phyloP scores from a whole-genome alignment of 2,888 invertebrate genomes.

The Temnothorax unifasciatus region DNA sequence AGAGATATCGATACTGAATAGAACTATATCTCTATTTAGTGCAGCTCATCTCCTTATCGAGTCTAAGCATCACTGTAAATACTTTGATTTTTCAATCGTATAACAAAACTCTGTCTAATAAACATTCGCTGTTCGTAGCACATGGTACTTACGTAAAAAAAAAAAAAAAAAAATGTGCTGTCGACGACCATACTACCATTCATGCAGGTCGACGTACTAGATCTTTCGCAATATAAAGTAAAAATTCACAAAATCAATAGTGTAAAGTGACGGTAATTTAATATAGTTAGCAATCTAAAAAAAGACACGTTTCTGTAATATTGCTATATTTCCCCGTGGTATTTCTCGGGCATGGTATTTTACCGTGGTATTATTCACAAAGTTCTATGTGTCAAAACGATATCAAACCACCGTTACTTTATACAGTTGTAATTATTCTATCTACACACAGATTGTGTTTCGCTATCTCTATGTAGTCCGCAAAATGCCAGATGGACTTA shows the following conservation, averaged over 20 bases:
- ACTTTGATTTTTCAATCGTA: constrained; percentile 22
- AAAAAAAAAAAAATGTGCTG: background rate
- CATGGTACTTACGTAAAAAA: constrained; percentile 16
- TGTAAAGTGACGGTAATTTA: constrained; percentile 12
- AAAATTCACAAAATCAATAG: constrained; percentile 9
- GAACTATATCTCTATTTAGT: constrained; percentile 8
- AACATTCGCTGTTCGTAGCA: constrained; percentile 27
- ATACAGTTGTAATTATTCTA: constrained; percentile 18
- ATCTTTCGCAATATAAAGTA: constrained; percentile 2
- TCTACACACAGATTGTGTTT: constrained; percentile 28
- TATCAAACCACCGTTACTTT: constrained; percentile 26
- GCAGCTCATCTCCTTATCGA: constrained; percentile 21
- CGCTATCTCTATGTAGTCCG: constrained; percentile 41
- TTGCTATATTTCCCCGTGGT: background rate
- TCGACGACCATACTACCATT: constrained; percentile 15
- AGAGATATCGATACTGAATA: constrained; percentile 29
- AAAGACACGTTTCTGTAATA: background rate
- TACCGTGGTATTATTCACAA: background rate
- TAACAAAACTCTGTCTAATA: constrained; percentile 31
- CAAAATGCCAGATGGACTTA: constrained; percentile 48
- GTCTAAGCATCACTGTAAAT: constrained; percentile 28
- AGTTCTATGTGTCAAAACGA: background rate
- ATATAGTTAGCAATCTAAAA: background rate
- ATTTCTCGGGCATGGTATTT: background rate
- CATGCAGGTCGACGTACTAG: constrained; percentile 4